Percentiles rank a stretch among this genome's conserved stretches.
Evolutionary conservation across 92 coral and sea anemone genomes (phyloP).

Genomic region (Phenganax marumi): DNA sequence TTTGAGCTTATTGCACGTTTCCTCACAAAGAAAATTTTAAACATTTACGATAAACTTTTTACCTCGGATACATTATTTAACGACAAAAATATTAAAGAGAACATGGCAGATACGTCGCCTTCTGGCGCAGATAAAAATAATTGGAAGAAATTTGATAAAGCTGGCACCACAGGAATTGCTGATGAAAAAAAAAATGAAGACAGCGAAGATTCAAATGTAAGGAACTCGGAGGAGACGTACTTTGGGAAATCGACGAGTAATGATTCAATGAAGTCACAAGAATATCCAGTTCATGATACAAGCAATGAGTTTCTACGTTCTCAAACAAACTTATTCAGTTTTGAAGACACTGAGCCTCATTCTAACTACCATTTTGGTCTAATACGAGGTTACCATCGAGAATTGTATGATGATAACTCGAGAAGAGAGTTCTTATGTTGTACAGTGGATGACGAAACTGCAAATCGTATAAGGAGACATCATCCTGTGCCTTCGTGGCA

Average conservation of each 20-base stretch:
- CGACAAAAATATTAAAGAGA: not conserved
- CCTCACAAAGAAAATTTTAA: not conserved
- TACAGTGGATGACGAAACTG: conserved; percentile 45
- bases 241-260: too few species aligned
- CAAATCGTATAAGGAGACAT: conserved; percentile 13
- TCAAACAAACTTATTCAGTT: conserved; percentile 15
- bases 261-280: not conserved
- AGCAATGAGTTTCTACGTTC: not conserved
- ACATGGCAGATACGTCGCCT: not conserved
- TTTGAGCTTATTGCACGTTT: not conserved
- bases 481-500: conserved; percentile 9
- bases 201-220: not conserved
- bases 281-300: not conserved
- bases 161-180: not conserved
- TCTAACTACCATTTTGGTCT: conserved; percentile 65
- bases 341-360: conserved; percentile 14
- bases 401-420: conserved; percentile 77
- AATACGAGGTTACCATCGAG: conserved; percentile 90
- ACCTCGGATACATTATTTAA: not conserved
- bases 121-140: not conserved
- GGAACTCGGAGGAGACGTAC: too few species aligned
- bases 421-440: conserved; percentile 56
- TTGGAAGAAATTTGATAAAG: not conserved
- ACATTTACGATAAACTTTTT: not conserved
- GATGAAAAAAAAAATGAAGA: not conserved